Percentiles rank a stretch among this genome's conserved stretches.
phyloP scores from a whole-genome alignment of 2,113 vertebrate genomes.

The Sinocyclocheilus maitianheensis region DNA sequence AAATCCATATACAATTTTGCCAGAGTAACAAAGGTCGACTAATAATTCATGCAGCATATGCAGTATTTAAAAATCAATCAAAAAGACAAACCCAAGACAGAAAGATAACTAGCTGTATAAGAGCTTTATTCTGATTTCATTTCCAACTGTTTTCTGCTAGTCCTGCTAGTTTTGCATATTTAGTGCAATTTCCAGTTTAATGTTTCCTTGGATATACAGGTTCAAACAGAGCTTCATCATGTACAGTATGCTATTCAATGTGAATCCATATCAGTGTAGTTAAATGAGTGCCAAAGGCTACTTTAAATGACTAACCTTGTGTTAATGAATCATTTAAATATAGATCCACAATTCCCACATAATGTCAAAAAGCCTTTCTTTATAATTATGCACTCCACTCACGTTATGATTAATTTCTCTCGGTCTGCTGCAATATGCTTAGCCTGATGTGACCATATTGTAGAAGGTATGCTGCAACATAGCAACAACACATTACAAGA shows the following conservation, averaged over 20 bases:
- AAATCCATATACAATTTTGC: not conserved
- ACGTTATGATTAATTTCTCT: not conserved
- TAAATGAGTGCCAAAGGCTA: not conserved
- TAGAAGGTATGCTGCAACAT: not conserved
- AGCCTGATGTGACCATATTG: not conserved
- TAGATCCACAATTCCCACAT: not conserved
- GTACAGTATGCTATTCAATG: not conserved
- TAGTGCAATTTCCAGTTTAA: not conserved
- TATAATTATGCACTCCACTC: not conserved
- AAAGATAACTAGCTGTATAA: not conserved
- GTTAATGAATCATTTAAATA: not conserved
- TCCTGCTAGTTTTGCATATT: not conserved
- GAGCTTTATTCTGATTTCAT: not conserved
- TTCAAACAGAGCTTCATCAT: not conserved
- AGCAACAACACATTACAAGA: not conserved
- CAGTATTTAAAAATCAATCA: not conserved
- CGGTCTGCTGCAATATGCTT: not conserved
- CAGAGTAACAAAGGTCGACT: not conserved
- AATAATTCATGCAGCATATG: not conserved
- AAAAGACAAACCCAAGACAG: not conserved
- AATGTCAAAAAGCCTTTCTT: constrained; percentile 6
- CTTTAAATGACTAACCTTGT: not conserved
- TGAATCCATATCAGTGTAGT: not conserved
- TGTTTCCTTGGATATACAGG: not conserved
- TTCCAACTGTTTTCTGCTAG: not conserved